Percentiles rank a stretch among this genome's conserved stretches.
phyloP scores from a whole-genome alignment of 2,888 invertebrate genomes.

The Hirtodrosophila duncani region DNA sequence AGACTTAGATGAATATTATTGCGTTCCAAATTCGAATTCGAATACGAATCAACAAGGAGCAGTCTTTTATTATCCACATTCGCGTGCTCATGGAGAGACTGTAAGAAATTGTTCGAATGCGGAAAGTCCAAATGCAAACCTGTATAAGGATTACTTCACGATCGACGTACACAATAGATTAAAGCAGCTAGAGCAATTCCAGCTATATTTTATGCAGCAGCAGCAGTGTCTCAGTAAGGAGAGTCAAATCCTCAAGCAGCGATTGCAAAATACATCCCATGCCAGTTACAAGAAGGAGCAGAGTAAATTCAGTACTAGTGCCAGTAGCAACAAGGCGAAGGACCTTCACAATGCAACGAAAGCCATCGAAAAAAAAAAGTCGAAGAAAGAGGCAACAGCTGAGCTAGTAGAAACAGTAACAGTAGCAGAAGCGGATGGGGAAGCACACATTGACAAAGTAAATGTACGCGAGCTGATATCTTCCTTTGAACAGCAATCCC shows the following conservation, averaged over 20 bases:
- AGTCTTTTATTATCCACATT: background rate
- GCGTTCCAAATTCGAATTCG: too few species aligned
- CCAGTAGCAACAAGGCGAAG: too few species aligned
- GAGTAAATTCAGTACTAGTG: too few species aligned
- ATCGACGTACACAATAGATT: constrained; percentile 51
- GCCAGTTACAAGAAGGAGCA: too few species aligned
- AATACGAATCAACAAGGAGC: too few species aligned
- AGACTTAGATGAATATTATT: constrained; percentile 2
- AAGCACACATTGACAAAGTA: constrained; percentile 70
- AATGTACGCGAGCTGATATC: constrained; percentile 80
- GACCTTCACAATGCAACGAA: too few species aligned
- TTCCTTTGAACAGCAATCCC: constrained; percentile 82
- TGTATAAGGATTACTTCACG: constrained; percentile 10
- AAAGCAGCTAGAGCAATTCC: constrained; percentile 54
- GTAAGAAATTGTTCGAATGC: too few species aligned
- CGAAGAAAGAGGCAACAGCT: background rate
- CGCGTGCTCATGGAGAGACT: too few species aligned
- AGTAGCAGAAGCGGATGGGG: constrained; percentile 55
- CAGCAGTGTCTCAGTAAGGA: constrained; percentile 25
- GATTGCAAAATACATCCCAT: too few species aligned
- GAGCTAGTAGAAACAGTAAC: background rate
- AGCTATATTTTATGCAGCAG: constrained; percentile 46
- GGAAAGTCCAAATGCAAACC: too few species aligned
- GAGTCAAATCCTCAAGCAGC: constrained; percentile 1
- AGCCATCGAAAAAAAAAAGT: too few species aligned